Evolutionary conservation across 1,140 invertebrate genomes (phyloP), one percentile per base, ranked within the genome.

Genomic region (Proales similis): DNA sequence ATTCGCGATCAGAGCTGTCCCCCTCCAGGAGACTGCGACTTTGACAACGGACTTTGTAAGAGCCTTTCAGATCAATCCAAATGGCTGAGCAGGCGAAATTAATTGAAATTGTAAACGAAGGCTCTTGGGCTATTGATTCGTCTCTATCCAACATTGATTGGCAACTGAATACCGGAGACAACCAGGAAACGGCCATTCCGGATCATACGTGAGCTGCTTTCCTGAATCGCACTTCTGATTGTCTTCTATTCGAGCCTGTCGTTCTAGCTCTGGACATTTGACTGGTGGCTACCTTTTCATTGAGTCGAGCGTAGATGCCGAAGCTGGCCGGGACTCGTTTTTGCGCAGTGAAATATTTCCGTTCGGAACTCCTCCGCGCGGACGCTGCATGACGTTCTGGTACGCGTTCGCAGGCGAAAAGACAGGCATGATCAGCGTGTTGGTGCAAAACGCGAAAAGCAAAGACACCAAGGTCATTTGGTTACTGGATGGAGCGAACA

Each of bases 1-100:
- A 32, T 61, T 9, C 39, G 57, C n/a, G 57, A 61, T 46, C 20
- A 32, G 9, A 32, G 42, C 26, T 61, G 57, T 46, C 26, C 47
- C 12, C 39, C 53, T 2, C 24, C 63, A 48, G 65, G 68, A 17
- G 65, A 65, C 24, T 71, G 70, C 48, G 68, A 70, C 24, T 71
- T 71, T 53, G 69, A 71, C 45, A 65, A 68, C 19, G 66, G 57
- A 57, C 45, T 57, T 26, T 57, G 51, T 53, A 39, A 36, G 17
- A 9, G 9, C 14, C 33, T 36, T 9, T 9, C 9, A 36, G 9
- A 9, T 36, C 9, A 36, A 9, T 36, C 14, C 14, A 36, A 36
- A 36, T 9, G 14, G 9, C 9, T 9, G 14, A 36, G 9, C 14
- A 14, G 33, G 14, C 14, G 14, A 36, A 36, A 36, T 36, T 36